A percentile compares a stretch with the other conserved stretches of the same genome.
Evolutionary conservation across 30 jellyfish, hydroid and myxozoan genomes (phyloP).

Genomic region (Turritopsis rubra): DNA sequence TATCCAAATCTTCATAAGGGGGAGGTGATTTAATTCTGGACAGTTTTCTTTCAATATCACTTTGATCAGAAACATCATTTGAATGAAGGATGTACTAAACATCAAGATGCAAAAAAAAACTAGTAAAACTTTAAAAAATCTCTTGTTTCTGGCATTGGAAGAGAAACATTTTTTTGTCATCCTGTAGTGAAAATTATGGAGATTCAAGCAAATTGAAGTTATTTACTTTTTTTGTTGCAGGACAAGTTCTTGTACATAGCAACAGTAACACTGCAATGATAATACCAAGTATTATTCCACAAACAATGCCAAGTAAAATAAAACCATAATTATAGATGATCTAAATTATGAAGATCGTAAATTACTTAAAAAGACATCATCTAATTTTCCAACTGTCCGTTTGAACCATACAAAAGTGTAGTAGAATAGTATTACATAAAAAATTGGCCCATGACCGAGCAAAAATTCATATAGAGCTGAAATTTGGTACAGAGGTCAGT

Average conservation of each 20-base stretch:
- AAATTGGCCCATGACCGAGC: too few relatives aligned
- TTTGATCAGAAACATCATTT: neutral
- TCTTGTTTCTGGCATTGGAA: too few relatives aligned
- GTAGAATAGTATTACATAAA: too few relatives aligned
- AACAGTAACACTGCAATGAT: neutral
- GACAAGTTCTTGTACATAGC: neutral
- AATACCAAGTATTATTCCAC: constrained; percentile 15
- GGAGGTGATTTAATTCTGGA: neutral
- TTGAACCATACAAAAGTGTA: too few relatives aligned
- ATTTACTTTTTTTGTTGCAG: constrained; percentile 16
- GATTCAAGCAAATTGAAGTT: neutral
- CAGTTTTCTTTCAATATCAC: neutral
- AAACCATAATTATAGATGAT: constrained; percentile 14
- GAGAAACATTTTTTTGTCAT: too few relatives aligned
- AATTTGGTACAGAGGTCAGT: too few relatives aligned
- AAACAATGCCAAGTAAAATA: constrained; percentile 12
- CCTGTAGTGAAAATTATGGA: too few relatives aligned
- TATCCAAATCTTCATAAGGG: neutral
- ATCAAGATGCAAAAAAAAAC: neutral
- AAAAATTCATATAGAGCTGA: too few relatives aligned
- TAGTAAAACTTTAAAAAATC: too few relatives aligned
- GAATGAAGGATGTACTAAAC: constrained; percentile 13
- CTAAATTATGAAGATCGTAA: neutral
- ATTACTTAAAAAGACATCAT: too few relatives aligned
- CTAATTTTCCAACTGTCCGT: too few relatives aligned